Base-by-base conservation (phyloP, 2,113 vertebrate genomes). In the Neogobius melanostomus region DNA sequence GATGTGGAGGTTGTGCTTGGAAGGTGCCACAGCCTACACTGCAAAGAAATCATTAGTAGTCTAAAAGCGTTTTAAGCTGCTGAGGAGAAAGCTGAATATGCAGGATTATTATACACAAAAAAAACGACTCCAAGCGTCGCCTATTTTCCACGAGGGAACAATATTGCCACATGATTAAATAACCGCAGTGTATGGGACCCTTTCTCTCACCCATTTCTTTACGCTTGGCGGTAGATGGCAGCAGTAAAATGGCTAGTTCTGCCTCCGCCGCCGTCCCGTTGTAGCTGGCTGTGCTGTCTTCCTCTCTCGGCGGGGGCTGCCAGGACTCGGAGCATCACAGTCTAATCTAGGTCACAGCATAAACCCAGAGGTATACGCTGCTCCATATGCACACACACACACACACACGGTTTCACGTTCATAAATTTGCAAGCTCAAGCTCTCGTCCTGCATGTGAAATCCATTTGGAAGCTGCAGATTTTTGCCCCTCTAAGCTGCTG, bases 261-360 rank as follows among this genome's bases (percentile, higher is more conserved):
- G 16, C 52, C 21, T 54, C 10, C 4, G 10, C 7, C 5, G 10
- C 46, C 7, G 46, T 45, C 36, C 52, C 59, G 6, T 66, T 36
- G 28, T 36, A 44, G 70, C 46, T 8, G 7, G 69, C 69, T 62
- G 64, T 36, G 28, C 52, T 66, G 51, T 74, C 67, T 45, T 76
- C 45, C 42, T 52, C 48, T 60, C 64, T 67, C 52, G 68, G 62
- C 46, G 66, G 74, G 64, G 80, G 76, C 81, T 86, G 82, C 77
- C 77, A 84, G 69, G 82, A 83, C 83, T 71, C 74, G 71, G 72
- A 88, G 87, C 89, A 85, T 88, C 86, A 86, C 78, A 83, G 75
- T 84, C 80, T 76, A 87, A 91, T 89, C 79, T 91, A 90, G 90
- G 90, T 91, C 90, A 91, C 79, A 80, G 77, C 85, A 80, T 82